A percentile compares a stretch with the other conserved stretches of the same genome.
phyloP scores from a whole-genome alignment of 2,113 vertebrate species.

The Xiphophorus maculatus region DNA sequence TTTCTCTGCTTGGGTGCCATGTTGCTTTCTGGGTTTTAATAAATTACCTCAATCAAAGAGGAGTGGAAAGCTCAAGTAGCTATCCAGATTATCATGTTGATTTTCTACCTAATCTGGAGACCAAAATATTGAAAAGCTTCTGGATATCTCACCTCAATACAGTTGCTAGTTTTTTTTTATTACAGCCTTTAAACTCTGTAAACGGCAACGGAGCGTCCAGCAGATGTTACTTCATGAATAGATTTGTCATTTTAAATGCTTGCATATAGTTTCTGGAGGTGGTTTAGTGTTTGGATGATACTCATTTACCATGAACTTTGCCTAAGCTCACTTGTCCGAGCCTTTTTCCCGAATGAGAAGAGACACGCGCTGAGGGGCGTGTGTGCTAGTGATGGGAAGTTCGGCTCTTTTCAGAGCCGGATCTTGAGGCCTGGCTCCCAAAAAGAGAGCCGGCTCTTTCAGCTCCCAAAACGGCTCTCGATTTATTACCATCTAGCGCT shows the following conservation, averaged over 20 bases:
- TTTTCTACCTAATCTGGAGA: background rate
- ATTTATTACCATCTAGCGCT: too few species aligned
- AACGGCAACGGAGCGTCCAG: background rate
- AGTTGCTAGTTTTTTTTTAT: too few species aligned
- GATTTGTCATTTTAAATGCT: background rate
- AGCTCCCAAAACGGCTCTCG: too few species aligned
- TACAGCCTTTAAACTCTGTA: background rate
- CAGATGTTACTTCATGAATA: background rate
- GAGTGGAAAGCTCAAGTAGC: background rate
- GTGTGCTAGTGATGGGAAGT: too few species aligned
- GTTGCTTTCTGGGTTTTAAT: background rate
- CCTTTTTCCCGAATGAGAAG: background rate
- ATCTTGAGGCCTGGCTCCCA: too few species aligned
- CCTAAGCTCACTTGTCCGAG: background rate
- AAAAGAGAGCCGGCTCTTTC: too few species aligned
- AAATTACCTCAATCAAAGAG: slow-evolving; percentile 3
- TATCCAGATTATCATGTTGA: slow-evolving; percentile 10
- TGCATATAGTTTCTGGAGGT: background rate
- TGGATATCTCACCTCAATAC: too few species aligned
- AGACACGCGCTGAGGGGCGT: background rate
- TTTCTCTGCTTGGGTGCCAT: too few species aligned
- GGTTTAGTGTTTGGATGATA: background rate
- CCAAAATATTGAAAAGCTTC: background rate
- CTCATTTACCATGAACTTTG: background rate
- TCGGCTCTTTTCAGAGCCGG: too few species aligned